Percentiles rank a stretch among this genome's conserved stretches.
These are phyloP conservation scores for Ivindomyrus marchei DNA, from an alignment of 2,113 vertebrate species.

Conservation along the genomic window DNA sequence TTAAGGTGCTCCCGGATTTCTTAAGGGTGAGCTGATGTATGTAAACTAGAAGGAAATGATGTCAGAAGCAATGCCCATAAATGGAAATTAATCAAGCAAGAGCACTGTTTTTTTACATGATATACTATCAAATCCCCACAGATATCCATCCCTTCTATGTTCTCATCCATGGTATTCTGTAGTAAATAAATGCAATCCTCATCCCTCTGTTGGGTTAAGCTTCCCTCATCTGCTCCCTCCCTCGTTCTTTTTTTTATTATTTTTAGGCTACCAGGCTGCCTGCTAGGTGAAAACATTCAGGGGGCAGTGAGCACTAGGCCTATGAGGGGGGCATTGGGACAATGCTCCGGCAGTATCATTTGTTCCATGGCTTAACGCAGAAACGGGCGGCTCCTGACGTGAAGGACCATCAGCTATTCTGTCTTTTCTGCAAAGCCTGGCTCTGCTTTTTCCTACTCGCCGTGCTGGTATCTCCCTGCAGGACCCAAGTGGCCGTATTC, in stretches of 20 bases:
- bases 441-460: conserved; percentile 24
- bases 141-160: not conserved
- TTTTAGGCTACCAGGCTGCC: conserved; percentile 9
- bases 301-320: not conserved
- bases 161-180: conserved; percentile 2
- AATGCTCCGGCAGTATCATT: conserved; percentile 30
- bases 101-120: conserved; percentile 14
- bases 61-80: not conserved
- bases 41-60: not conserved
- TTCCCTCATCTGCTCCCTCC: not conserved
- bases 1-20: not conserved
- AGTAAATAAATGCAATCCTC: not conserved
- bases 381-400: conserved; percentile 26
- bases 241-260: not conserved
- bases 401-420: conserved; percentile 10
- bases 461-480: conserved; percentile 24
- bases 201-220: not conserved
- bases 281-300: not conserved
- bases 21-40: not conserved
- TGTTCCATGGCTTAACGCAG: conserved; percentile 22
- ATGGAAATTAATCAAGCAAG: conserved; percentile 16
- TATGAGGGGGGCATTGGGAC: conserved; percentile 14
- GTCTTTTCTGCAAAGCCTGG: not conserved
- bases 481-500: conserved; percentile 30
- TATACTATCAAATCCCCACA: not conserved